phyloP scores from a whole-genome alignment of 2,888 invertebrate species.

The Apamea monoglypha region DNA sequence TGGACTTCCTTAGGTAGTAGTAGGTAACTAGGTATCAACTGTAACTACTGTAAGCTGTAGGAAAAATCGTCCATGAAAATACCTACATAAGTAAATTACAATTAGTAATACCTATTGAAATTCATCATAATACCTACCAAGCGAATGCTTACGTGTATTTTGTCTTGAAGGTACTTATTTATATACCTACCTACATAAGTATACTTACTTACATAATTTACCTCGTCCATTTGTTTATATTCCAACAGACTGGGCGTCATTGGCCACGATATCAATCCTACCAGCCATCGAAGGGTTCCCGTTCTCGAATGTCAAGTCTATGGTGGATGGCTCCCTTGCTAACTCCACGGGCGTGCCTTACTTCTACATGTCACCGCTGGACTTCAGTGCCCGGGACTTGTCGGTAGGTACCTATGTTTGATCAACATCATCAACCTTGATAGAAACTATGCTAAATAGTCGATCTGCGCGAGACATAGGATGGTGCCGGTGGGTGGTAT shows the following conservation, averaged over 20 bases:
- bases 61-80: constrained; percentile 1
- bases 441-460: not conserved
- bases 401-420: constrained; percentile 82
- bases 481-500: not conserved
- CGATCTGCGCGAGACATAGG: not conserved
- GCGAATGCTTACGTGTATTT: constrained; percentile 16
- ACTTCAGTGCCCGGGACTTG: constrained; percentile 92
- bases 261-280: constrained; percentile 92
- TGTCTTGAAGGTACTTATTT: constrained; percentile 2
- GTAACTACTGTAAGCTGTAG: no score
- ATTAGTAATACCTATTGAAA: constrained; percentile 4
- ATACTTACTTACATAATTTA: constrained; percentile 1
- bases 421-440: not conserved
- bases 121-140: constrained; percentile 12
- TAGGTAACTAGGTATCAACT: no score
- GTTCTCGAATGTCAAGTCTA: constrained; percentile 92
- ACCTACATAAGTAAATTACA: not conserved
- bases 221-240: constrained; percentile 16
- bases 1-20: not conserved
- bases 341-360: constrained; percentile 94
- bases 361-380: constrained; percentile 93
- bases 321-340: constrained; percentile 92
- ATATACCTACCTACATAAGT: not conserved
- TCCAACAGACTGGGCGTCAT: constrained; percentile 92
- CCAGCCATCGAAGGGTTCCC: constrained; percentile 91